Percentiles rank a stretch among this genome's conserved stretches.
These are phyloP conservation scores for Otocyon megalotis DNA, from an alignment of 2,113 vertebrate genomes.

Conservation along the genomic window DNA sequence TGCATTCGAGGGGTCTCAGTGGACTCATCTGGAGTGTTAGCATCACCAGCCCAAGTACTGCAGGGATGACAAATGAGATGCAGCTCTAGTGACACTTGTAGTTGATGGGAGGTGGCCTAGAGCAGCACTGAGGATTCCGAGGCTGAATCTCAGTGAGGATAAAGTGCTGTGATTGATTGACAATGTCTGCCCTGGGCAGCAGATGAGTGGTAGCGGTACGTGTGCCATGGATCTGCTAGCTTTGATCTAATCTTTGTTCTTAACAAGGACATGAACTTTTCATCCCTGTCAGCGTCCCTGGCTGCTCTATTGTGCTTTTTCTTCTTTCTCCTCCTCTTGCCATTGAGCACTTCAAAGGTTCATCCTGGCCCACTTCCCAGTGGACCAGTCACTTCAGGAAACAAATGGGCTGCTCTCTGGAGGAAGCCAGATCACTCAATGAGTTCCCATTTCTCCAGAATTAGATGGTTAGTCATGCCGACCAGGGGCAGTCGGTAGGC, in stretches of 20 bases:
- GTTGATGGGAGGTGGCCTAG: background rate
- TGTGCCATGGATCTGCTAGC: background rate
- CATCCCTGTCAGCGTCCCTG: background rate
- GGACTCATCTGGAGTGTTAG: background rate
- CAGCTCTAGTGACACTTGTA: background rate
- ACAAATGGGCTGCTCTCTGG: slow-evolving; percentile 57
- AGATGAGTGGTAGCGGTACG: background rate
- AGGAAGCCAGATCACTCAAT: slow-evolving; percentile 67
- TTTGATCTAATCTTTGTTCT: slow-evolving; percentile 40
- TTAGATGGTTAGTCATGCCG: slow-evolving; percentile 21
- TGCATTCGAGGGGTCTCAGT: background rate
- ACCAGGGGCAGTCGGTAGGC: background rate
- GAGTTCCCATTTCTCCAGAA: slow-evolving; percentile 65
- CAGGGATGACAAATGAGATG: background rate
- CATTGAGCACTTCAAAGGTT: slow-evolving; percentile 65
- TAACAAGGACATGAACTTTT: background rate
- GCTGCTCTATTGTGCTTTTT: background rate
- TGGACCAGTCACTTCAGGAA: slow-evolving; percentile 66
- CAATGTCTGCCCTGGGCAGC: background rate
- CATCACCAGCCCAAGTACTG: background rate
- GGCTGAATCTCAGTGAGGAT: background rate
- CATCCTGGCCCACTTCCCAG: slow-evolving; percentile 73
- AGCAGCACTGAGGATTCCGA: background rate
- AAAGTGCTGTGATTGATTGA: background rate
- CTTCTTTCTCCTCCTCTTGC: slow-evolving; percentile 24